Conservation (phyloP, 1,140 invertebrate species). For the Gryllus bimaculatus region DNA sequence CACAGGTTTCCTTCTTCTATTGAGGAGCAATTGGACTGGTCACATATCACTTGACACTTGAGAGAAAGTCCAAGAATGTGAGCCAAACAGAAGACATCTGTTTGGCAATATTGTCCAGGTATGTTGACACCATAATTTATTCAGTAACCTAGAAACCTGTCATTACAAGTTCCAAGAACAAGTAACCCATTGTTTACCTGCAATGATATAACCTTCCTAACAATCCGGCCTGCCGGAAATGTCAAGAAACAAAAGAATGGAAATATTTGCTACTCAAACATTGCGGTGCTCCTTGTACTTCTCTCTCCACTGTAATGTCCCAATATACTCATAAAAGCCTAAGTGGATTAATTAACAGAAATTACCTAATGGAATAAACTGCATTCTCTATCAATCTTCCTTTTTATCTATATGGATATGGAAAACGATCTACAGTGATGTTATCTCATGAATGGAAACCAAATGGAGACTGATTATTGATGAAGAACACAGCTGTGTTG, state of each 20-base stretch:
- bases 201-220: background rate
- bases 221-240: background rate
- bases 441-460: background rate
- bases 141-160: background rate
- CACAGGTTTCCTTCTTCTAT: background rate
- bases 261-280: background rate
- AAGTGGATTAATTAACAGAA: background rate
- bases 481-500: background rate
- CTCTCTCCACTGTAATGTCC: background rate
- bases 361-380: background rate
- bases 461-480: background rate
- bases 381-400: background rate
- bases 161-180: background rate
- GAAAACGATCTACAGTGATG: background rate
- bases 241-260: background rate
- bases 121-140: too few species aligned
- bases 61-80: background rate
- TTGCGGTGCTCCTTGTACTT: background rate
- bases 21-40: background rate
- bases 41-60: background rate
- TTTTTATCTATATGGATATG: background rate
- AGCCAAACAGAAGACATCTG: background rate
- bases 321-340: background rate
- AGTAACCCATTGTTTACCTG: background rate
- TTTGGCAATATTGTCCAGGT: too few species aligned